These are phyloP conservation scores for Xestia sexstrigata DNA, from an alignment of 2,888 invertebrate species.

Conservation along the genomic window DNA sequence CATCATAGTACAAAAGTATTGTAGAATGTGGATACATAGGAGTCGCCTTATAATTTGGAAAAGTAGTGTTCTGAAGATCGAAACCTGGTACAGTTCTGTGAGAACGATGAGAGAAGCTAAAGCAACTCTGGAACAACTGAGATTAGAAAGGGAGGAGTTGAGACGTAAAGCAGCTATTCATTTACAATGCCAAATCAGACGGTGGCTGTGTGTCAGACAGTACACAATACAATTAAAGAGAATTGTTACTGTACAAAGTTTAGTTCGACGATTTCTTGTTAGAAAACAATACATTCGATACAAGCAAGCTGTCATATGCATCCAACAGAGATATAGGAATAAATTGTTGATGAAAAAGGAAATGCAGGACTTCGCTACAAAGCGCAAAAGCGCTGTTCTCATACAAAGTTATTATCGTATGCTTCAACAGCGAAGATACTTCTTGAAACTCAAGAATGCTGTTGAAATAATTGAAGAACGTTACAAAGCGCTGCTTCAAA, in stretches of 20 bases:
- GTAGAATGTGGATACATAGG: constrained; percentile 82
- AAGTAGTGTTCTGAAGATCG: constrained; percentile 86
- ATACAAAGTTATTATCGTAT: constrained; percentile 87
- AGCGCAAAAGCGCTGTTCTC: constrained; percentile 73
- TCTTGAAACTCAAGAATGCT: constrained; percentile 74
- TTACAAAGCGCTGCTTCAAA: constrained; percentile 77
- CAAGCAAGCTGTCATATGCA: constrained; percentile 71
- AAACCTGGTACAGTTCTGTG: constrained; percentile 86
- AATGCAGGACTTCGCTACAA: constrained; percentile 71
- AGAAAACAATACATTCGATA: constrained; percentile 75
- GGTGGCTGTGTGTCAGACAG: constrained; percentile 79
- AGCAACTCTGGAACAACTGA: constrained; percentile 71
- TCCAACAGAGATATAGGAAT: constrained; percentile 85
- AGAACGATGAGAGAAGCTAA: constrained; percentile 78
- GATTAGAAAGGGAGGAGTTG: constrained; percentile 72
- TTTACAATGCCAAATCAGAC: constrained; percentile 79
- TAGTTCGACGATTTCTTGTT: constrained; percentile 75
- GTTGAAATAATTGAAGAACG: constrained; percentile 73
- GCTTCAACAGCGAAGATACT: constrained; percentile 72
- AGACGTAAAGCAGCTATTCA: constrained; percentile 74
- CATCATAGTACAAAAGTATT: constrained; percentile 83
- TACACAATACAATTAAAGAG: constrained; percentile 72
- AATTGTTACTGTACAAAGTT: constrained; percentile 77
- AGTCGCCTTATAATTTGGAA: constrained; percentile 76
- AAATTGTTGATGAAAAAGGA: constrained; percentile 81